Evolutionary conservation across 2,113 vertebrate species (phyloP), one percentile per base, ranked within the genome.

Genomic region (Spizaetus ornatus): DNA sequence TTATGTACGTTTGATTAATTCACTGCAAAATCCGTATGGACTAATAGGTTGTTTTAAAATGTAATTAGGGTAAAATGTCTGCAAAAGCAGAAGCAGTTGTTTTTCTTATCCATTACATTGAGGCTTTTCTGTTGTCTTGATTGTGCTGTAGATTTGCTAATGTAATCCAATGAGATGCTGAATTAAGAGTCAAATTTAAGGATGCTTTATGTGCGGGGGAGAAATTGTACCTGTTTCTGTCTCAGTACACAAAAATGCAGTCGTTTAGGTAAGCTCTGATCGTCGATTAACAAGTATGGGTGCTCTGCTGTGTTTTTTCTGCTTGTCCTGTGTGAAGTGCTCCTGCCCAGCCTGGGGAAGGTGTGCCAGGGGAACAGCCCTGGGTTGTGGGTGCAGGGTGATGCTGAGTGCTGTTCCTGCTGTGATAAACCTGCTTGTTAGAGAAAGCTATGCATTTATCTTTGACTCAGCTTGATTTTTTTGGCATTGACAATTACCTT

Each of bases 341-440:
- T 81, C 59, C 67, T 3, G 1, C 20, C 4, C 9, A 66, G 38
- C 34, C 67, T 32, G 40, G 22, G 58, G 48, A 21, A 82, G 42
- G 23, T 50, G 45, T n/a, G 59, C 38, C 7, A 10, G 3, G 20
- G 78, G 58, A 80, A 11, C 38, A 72, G 56, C 29, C 22, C 38
- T 0, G 0, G 38, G 9, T 6, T 3, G 2, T 29, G 43, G 36
- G 45, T 32, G 53, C 67, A 18, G 38, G 27, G 8, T 22, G 65
- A 65, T 65, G 69, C 56, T 11, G 40, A 56, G 34, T 25, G 81
- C 48, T 52, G 31, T 7, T 76, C 61, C 52, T 36, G 38, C 61
- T 29, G 4, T 17, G 27, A 25, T 70, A 38, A 74, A 66, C 25
- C 55, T 73, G 53, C 50, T 20, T 42, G 25, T 31, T 6, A 31